These are phyloP conservation scores for Gnathonemus longibarbis DNA, from an alignment of 2,113 vertebrate genomes.

Conservation along the genomic window DNA sequence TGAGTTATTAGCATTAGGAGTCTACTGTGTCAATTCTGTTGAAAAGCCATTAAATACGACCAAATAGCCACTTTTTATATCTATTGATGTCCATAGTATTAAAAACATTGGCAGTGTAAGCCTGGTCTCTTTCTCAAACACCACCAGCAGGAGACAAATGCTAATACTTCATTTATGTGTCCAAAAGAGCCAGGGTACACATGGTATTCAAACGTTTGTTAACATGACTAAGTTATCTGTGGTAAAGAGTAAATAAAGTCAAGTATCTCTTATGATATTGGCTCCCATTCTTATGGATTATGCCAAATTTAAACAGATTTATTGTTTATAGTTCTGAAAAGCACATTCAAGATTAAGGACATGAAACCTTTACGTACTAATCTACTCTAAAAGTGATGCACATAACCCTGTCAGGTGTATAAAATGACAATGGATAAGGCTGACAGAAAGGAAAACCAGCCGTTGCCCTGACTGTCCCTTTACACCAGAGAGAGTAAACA, in stretches of 20 bases:
- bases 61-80: neutral
- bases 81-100: neutral
- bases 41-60: neutral
- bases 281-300: neutral
- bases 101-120: neutral
- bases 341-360: neutral
- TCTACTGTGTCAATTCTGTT: neutral
- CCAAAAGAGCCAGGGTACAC: neutral
- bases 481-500: neutral
- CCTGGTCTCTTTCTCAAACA: neutral
- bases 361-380: neutral
- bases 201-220: neutral
- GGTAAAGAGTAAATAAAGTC: neutral
- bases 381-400: neutral
- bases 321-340: neutral
- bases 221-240: neutral
- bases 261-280: neutral
- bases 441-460: neutral
- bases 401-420: neutral
- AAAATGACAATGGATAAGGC: neutral
- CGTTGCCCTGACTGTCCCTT: neutral
- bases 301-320: neutral
- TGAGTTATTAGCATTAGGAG: neutral
- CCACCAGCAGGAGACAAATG: neutral
- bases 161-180: neutral